Conservation (phyloP, 2,113 vertebrate genomes). For the Embiotoca jacksoni region DNA sequence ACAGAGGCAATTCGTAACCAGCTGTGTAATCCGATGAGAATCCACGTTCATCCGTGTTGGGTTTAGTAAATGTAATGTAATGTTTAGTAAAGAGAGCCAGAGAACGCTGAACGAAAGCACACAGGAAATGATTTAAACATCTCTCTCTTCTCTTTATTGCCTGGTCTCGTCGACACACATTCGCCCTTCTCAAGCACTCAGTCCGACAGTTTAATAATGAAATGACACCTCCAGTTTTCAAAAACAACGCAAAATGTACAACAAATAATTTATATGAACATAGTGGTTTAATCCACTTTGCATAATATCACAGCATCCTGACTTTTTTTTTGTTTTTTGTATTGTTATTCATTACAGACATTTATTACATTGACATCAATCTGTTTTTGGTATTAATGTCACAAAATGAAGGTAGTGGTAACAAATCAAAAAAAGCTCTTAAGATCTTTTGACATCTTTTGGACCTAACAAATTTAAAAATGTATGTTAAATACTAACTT, state of each 20-base stretch:
- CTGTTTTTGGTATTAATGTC: slow-evolving; percentile 6
- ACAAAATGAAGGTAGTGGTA: slow-evolving; percentile 1
- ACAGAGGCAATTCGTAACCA: no score
- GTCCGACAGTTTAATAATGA: slow-evolving; percentile 13
- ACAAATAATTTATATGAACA: slow-evolving; percentile 23
- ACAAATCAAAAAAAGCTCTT: background rate
- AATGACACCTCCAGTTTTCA: slow-evolving; percentile 10
- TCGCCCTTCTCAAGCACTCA: slow-evolving; percentile 5
- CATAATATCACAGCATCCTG: slow-evolving; percentile 19
- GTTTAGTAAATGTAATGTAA: no score
- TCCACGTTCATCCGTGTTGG: no score
- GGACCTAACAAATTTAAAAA: slow-evolving; percentile 24
- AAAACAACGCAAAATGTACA: slow-evolving; percentile 20
- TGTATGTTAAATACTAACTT: slow-evolving; percentile 12
- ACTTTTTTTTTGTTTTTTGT: background rate
- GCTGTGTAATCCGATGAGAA: no score
- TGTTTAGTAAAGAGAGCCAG: no score
- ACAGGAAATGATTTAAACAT: slow-evolving; percentile 3
- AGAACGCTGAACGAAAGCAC: background rate
- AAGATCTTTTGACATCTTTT: slow-evolving; percentile 52
- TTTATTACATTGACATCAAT: background rate
- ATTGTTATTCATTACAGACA: slow-evolving; percentile 17
- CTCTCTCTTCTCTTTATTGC: slow-evolving; percentile 60
- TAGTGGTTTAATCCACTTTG: slow-evolving; percentile 30
- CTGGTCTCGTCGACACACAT: slow-evolving; percentile 6